Percentiles rank a stretch among this genome's conserved stretches.
phyloP scores from a whole-genome alignment of 1,140 invertebrate genomes.

The Brevipalpus yothersi region DNA sequence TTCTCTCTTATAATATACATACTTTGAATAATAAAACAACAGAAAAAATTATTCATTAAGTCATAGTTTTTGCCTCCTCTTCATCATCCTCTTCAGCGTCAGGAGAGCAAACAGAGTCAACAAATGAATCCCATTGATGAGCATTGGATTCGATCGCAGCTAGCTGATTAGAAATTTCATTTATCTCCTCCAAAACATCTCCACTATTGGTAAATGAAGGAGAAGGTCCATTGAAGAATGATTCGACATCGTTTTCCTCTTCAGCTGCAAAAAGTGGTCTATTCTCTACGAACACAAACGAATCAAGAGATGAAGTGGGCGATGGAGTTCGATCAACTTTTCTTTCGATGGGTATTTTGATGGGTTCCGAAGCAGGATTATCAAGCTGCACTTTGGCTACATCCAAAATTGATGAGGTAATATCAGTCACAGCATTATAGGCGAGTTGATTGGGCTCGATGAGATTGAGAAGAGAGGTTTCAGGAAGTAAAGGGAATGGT shows the following conservation, averaged over 20 bases:
- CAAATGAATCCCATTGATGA: neutral
- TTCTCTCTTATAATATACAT: neutral
- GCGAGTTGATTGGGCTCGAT: neutral
- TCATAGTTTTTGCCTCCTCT: neutral
- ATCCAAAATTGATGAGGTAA: neutral
- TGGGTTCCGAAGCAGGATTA: conserved; percentile 1
- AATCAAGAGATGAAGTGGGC: conserved; percentile 4
- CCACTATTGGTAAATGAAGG: conserved; percentile 1
- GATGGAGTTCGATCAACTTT: neutral
- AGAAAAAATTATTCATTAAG: too few species aligned
- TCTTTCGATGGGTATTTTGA: neutral
- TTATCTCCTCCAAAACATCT: neutral
- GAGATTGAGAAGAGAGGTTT: neutral
- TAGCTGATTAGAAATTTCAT: neutral
- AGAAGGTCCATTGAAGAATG: conserved; percentile 7
- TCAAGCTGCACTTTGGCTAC: too few species aligned
- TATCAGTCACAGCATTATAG: neutral
- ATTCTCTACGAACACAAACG: conserved; percentile 9
- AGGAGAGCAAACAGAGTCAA: neutral
- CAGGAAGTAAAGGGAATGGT: neutral
- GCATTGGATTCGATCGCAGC: neutral
- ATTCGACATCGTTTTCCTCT: neutral
- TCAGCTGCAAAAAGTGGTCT: conserved; percentile 9
- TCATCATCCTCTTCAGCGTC: neutral
- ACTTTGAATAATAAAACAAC: too few species aligned